These are phyloP conservation scores for Psilopsiagon aymara DNA, from an alignment of 2,113 vertebrate species.

Conservation along the genomic window DNA sequence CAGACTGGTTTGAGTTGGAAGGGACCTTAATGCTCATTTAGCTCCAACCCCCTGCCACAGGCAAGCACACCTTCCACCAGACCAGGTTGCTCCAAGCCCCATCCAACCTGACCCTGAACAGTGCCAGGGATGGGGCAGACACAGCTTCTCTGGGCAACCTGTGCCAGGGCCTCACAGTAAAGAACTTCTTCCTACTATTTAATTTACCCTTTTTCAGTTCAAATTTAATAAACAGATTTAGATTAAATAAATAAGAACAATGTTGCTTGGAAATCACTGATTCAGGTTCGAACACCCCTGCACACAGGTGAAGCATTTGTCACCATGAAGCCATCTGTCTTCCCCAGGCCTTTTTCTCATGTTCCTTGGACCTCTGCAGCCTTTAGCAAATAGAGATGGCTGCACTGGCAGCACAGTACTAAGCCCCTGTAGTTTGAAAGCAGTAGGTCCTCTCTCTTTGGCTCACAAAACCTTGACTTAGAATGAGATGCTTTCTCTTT, in stretches of 20 bases:
- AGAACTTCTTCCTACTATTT: neutral
- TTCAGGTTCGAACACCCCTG: neutral
- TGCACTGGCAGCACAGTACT: neutral
- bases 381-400: neutral
- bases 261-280: neutral
- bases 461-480: neutral
- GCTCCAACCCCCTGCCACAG: accelerated
- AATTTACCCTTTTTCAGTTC: neutral
- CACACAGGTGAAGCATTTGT: neutral
- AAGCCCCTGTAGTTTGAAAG: neutral
- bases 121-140: neutral
- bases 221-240: neutral
- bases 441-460: neutral
- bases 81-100: neutral
- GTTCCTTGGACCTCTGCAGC: neutral
- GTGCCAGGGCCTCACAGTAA: neutral
- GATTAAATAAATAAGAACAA: neutral
- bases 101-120: neutral
- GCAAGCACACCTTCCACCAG: neutral
- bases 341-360: neutral
- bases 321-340: neutral
- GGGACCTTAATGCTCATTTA: neutral
- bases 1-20: neutral
- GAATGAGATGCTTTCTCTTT: neutral
- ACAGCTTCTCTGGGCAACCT: neutral